These are phyloP conservation scores for Drymodes brunneopygia DNA, from an alignment of 2,113 vertebrate genomes.

Conservation along the genomic window DNA sequence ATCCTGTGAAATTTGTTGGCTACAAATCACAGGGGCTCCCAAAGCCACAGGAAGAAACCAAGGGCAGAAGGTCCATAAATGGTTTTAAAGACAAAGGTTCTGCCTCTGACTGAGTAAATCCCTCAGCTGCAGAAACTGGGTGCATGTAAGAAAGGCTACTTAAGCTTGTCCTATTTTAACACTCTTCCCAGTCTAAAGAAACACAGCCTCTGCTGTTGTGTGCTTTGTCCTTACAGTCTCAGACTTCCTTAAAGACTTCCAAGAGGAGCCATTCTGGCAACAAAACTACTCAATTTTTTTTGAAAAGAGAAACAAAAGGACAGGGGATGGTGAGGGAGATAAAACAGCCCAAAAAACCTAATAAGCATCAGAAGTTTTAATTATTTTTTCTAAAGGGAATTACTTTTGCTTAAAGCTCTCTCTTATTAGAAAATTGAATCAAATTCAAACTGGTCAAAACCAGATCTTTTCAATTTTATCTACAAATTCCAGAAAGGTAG, in stretches of 20 bases:
- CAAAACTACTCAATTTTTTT: not conserved
- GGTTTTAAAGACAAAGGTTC: not conserved
- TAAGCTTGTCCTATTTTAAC: not conserved
- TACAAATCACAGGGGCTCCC: not conserved
- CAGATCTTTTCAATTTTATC: not conserved
- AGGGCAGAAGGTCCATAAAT: not conserved
- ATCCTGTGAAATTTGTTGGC: not conserved
- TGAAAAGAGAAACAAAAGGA: not conserved
- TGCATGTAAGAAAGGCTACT: not conserved
- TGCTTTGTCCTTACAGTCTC: not conserved
- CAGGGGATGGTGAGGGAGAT: not conserved
- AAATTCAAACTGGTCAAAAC: not conserved
- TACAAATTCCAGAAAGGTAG: not conserved
- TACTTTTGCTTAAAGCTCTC: not conserved
- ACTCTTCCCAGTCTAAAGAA: not conserved
- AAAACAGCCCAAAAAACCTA: not conserved
- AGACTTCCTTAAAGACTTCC: not conserved
- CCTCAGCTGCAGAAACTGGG: not conserved
- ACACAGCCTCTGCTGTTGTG: not conserved
- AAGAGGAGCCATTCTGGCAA: not conserved
- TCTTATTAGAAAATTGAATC: not conserved
- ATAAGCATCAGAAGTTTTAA: not conserved
- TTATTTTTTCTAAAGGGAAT: not conserved
- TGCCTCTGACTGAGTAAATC: not conserved
- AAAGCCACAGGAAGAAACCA: not conserved